Conservation (phyloP, 1,140 invertebrate species). For the Trichogramma pretiosum region DNA sequence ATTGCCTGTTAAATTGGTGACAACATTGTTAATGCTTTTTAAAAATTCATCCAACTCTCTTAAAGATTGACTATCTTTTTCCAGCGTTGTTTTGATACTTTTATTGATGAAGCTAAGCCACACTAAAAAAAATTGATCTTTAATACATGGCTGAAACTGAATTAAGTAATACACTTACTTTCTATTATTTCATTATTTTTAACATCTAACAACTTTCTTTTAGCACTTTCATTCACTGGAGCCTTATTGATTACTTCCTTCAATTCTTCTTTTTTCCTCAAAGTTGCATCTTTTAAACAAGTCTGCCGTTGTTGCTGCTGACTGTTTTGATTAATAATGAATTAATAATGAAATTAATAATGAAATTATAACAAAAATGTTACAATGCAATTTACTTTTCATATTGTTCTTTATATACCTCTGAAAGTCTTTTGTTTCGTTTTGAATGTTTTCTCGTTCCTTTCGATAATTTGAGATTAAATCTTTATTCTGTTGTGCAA, state of each 20-base stretch:
- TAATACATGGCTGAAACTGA: background rate
- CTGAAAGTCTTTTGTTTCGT: conserved; percentile 15
- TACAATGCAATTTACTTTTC: background rate
- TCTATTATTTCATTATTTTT: conserved; percentile 26
- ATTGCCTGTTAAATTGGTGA: conserved; percentile 22
- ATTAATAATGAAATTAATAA: no score
- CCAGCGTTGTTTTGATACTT: conserved; percentile 12
- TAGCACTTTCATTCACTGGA: conserved; percentile 23
- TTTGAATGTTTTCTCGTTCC: conserved; percentile 18
- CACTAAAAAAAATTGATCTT: conserved; percentile 25
- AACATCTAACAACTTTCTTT: conserved; percentile 23
- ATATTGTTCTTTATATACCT: no score
- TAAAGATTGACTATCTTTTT: conserved; percentile 17
- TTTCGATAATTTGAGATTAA: conserved; percentile 12
- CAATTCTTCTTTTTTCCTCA: conserved; percentile 23
- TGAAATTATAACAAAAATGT: conserved; percentile 7
- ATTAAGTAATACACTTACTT: conserved; percentile 20
- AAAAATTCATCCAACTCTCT: conserved; percentile 18
- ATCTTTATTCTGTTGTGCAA: conserved; percentile 10
- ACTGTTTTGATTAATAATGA: no score
- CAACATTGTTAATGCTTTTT: conserved; percentile 20
- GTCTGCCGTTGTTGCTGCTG: conserved; percentile 20
- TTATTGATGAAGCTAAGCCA: conserved; percentile 24
- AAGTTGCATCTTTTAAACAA: conserved; percentile 22
- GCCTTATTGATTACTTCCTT: conserved; percentile 14